Percentiles rank a stretch among this genome's conserved stretches.
These are phyloP conservation scores for Nanorana parkeri DNA, from an alignment of 2,113 vertebrate genomes.

Conservation along the genomic window DNA sequence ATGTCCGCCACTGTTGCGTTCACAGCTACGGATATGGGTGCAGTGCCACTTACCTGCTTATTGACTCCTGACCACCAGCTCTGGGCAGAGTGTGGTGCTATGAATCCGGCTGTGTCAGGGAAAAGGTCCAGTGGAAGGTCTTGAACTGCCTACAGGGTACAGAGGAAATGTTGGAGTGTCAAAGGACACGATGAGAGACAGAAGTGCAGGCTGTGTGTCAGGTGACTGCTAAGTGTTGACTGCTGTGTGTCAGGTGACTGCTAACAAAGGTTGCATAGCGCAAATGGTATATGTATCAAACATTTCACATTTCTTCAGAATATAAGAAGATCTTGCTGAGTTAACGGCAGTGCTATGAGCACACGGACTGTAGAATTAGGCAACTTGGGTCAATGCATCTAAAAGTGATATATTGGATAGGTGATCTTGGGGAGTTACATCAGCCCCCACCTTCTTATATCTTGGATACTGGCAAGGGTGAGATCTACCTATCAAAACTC, in stretches of 20 bases:
- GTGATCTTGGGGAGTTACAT: no score
- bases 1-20: no score
- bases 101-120: constrained; percentile 78
- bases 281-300: no score
- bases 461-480: no score
- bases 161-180: background rate
- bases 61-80: constrained; percentile 90
- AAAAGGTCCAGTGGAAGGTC: constrained; percentile 93
- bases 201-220: background rate
- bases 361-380: no score
- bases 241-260: background rate
- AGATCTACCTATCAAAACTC: no score
- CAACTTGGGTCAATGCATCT: no score
- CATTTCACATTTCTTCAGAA: background rate
- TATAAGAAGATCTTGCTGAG: no score
- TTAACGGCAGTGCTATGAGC: no score
- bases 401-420: no score
- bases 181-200: background rate
- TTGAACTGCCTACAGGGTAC: constrained; percentile 72
- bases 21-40: background rate
- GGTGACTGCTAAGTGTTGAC: no score
- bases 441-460: no score
- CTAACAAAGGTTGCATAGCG: background rate
- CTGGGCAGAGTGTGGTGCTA: constrained; percentile 73
- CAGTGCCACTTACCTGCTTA: constrained; percentile 78